Evolutionary conservation across 2,888 invertebrate genomes (phyloP), one percentile per base, ranked within the genome.

Genomic region (Lissocephala sabroskyi): DNA sequence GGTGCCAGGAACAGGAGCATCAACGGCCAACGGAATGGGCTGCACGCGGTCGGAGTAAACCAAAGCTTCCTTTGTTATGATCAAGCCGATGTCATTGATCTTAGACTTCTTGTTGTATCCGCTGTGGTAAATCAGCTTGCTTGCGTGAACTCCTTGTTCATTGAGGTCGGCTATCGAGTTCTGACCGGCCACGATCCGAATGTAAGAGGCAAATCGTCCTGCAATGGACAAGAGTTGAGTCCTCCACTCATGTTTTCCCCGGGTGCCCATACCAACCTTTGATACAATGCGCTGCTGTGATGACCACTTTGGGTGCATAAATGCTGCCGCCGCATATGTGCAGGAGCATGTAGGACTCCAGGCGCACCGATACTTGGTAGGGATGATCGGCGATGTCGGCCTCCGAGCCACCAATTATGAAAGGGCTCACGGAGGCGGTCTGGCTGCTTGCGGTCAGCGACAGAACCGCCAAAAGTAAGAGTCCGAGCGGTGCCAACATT

Each of bases 61-160:
- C 37, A 90, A 65, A 0, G 86, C 82, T 2, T 77, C 83, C 0
- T 82, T 55, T 2, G 90, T 82, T 79, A 87, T 86, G 7, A 90
- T 74, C 1, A 89, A 58, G 0, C 88, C 89, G 3, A 89, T 82
- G 47, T 90, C 89, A 55, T 86, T 86, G 47, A 89, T 87, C 82
- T 87, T 86, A 0, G 79, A 71, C 33, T 66, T 71, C 40, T 79
- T 68, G 29, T 65, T 71, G 43, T 74, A 80, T 23, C 64, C 67
- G 3, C 18, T 47, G 52, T 77, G 76, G 26, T 45, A 50, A 9
- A 79, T 77, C 35, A 80, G 39, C 36, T 68, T 79, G 19, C 42
- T 59, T 5, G 70, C 75, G 41, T 51, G 61, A 1, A 76, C 53
- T 1, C 78, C 76, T 56, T 55, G 49, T 33, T 79, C 66, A 1